Base-by-base conservation (phyloP, 2,888 invertebrate genomes). In the Helleia helle region DNA sequence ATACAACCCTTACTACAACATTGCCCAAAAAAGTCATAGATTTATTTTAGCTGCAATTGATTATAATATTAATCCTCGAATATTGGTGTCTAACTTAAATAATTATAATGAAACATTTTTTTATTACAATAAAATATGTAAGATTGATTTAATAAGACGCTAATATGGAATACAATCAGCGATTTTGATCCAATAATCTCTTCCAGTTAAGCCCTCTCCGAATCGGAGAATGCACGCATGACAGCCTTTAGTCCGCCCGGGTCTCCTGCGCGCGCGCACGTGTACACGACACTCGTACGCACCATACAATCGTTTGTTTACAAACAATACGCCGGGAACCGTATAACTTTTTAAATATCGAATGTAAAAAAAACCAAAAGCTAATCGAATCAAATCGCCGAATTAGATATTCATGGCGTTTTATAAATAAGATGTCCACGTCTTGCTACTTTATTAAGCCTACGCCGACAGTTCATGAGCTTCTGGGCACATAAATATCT, bases 211-310 rank as follows among this genome's bases (percentile, higher is more conserved):
- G 8, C 61, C 51, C 40, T 31, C 26, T 15, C 55, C n/a, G n/a
- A n/a, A n/a, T n/a, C n/a, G n/a, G 59, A 69, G 74, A 75, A 67
- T 71, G 62, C 71, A 69, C 62, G 68, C 65, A 58, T 71, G 71
- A 68, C 72, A 77, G 72, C 69, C 74, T 77, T 72, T 77, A 84
- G 83, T 84, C 65, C 73, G 67, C 63, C 71, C 64, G 67, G 65
- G 76, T 61, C 42, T 64, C 65, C 65, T 49, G 74, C 81, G 81
- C 81, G 81, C 52, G 72, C 84, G 83, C 83, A 83, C 84, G 83
- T 64, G 65, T 79, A 49, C 45, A 49, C 48, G 51, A 50, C 55
- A 54, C 55, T 54, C 48, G 48, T 47, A 44, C 48, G 39, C 43
- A 46, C 18, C n/a, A 14, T 5, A 7, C 30, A 11, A 8, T 7